Evolutionary conservation across 2,113 vertebrate genomes (phyloP).

Genomic region (Chunga burmeisteri): DNA sequence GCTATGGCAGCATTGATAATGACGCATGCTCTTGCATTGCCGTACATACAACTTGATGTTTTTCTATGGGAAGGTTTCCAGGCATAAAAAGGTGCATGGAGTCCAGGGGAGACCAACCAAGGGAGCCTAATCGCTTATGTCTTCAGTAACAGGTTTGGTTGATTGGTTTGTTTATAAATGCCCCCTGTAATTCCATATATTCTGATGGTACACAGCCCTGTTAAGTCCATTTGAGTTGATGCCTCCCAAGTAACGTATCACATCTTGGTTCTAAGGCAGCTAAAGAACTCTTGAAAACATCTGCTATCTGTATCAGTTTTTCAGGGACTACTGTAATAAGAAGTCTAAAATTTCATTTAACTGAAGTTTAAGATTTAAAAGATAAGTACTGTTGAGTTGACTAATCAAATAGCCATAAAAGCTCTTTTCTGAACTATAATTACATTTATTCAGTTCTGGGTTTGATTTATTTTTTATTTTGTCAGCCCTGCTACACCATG

Average conservation of each 20-base stretch:
- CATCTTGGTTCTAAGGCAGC: background rate
- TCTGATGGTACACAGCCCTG: background rate
- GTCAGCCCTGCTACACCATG: conserved; percentile 76
- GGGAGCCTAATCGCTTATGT: rapidly evolving
- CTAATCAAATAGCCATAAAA: conserved; percentile 86
- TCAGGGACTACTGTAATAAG: background rate
- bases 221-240: background rate
- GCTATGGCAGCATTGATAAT: rapidly evolving
- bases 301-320: background rate
- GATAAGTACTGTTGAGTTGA: conserved; percentile 70
- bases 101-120: no score
- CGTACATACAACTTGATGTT: background rate
- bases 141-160: background rate
- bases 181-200: background rate
- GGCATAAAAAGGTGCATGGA: background rate
- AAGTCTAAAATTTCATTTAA: conserved; percentile 34
- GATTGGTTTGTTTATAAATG: background rate
- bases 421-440: conserved; percentile 80
- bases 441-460: conserved; percentile 75
- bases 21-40: no score
- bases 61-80: background rate
- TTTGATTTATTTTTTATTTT: conserved; percentile 86
- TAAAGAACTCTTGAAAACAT: background rate
- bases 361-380: conserved; percentile 67
- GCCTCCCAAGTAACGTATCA: background rate